Evolutionary conservation across 2,113 vertebrate species (phyloP).

Genomic region (Rhegmatorhina hoffmannsi): DNA sequence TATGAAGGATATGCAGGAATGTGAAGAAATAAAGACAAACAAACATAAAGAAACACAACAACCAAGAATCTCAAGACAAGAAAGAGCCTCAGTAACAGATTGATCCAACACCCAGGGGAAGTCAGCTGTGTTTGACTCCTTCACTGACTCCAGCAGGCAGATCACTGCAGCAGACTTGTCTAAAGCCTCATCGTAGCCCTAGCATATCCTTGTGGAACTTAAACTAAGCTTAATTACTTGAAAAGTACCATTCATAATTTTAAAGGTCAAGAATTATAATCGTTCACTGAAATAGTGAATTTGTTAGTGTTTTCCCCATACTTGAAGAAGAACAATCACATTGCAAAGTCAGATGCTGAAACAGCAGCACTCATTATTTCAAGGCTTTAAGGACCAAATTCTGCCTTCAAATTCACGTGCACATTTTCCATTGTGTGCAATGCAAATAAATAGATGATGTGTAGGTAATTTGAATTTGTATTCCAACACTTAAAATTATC

Average conservation of each 20-base stretch:
- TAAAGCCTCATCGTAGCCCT: background rate
- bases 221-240: background rate
- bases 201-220: background rate
- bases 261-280: background rate
- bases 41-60: background rate
- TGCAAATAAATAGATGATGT: background rate
- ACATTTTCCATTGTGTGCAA: background rate
- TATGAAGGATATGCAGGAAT: background rate
- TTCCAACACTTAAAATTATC: background rate
- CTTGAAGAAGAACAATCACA: background rate
- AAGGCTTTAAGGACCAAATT: background rate
- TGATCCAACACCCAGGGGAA: background rate
- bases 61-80: background rate
- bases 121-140: background rate
- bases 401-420: background rate
- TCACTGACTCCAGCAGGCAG: background rate
- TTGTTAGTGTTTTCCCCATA: background rate
- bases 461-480: background rate
- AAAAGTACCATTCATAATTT: background rate
- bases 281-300: background rate
- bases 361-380: background rate
- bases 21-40: background rate
- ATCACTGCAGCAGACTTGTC: background rate
- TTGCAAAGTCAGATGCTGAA: background rate
- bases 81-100: background rate